phyloP scores from a whole-genome alignment of 2,888 invertebrate species.

The Ceratothoa steindachneri region DNA sequence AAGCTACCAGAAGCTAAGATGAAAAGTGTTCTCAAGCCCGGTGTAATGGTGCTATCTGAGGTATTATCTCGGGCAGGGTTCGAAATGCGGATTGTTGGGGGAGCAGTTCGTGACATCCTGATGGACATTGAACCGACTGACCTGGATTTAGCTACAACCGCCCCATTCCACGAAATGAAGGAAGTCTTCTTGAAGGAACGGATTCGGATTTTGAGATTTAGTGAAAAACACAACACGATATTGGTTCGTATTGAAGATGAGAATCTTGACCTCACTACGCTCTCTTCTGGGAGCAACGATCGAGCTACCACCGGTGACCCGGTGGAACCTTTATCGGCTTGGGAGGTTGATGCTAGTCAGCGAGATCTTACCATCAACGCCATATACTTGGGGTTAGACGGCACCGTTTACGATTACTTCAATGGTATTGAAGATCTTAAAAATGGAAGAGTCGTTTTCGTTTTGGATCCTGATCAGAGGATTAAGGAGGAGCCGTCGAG shows the following conservation, averaged over 20 bases:
- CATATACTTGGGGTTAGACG: constrained; percentile 87
- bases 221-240: constrained; percentile 93
- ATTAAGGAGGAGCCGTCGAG: constrained; percentile 94
- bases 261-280: constrained; percentile 87
- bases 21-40: constrained; percentile 73
- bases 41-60: constrained; percentile 65
- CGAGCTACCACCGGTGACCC: constrained; percentile 95
- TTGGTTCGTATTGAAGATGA: constrained; percentile 90
- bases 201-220: constrained; percentile 75
- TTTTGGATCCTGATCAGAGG: constrained; percentile 77
- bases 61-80: constrained; percentile 75
- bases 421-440: constrained; percentile 86
- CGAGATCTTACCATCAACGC: constrained; percentile 97
- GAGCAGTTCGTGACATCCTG: constrained; percentile 78
- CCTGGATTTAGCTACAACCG: constrained; percentile 95
- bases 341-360: constrained; percentile 88
- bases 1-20: constrained; percentile 72
- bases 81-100: constrained; percentile 92
- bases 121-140: constrained; percentile 76
- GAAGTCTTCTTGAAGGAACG: constrained; percentile 78
- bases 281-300: constrained; percentile 75
- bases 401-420: constrained; percentile 88
- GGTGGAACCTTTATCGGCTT: constrained; percentile 87
- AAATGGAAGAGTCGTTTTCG: constrained; percentile 76
- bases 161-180: constrained; percentile 94